Conservation (phyloP, 2,797 vertebrate species). For the Pseudomugil tenellus region DNA sequence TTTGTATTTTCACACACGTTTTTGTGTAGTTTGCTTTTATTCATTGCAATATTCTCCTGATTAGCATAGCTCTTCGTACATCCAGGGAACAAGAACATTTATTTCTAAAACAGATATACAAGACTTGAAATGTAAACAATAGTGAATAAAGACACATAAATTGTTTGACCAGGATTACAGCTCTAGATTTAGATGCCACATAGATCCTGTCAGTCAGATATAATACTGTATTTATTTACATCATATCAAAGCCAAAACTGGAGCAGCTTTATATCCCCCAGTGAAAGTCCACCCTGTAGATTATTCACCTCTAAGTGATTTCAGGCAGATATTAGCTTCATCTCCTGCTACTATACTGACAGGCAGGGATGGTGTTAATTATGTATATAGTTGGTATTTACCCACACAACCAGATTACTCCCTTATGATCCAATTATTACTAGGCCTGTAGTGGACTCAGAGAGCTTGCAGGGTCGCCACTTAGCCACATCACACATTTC, state of each 20-base stretch:
- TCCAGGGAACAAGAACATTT: not conserved
- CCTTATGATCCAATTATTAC: constrained; percentile 73
- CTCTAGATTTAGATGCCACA: too few relatives aligned
- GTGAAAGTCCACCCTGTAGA: constrained; percentile 17
- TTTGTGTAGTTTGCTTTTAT: not conserved
- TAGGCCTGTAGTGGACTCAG: constrained; percentile 49
- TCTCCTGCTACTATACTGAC: constrained; percentile 46
- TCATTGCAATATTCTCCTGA: not conserved
- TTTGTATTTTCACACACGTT: not conserved
- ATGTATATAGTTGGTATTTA: constrained; percentile 67
- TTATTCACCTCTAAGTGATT: constrained; percentile 38
- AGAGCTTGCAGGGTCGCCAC: constrained; percentile 56
- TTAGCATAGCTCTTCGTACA: not conserved
- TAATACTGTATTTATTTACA: not conserved
- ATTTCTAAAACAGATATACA: not conserved
- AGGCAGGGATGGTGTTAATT: constrained; percentile 55
- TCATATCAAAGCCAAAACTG: not conserved
- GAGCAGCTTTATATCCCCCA: constrained; percentile 8
- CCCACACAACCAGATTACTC: constrained; percentile 66
- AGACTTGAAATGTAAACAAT: not conserved
- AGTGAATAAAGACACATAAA: not conserved
- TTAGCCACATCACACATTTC: constrained; percentile 44
- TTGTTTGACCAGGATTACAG: too few relatives aligned
- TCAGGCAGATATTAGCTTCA: constrained; percentile 52
- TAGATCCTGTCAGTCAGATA: not conserved